Evolutionary conservation across 1,140 invertebrate species (phyloP).

Genomic region (Panonychus citri): DNA sequence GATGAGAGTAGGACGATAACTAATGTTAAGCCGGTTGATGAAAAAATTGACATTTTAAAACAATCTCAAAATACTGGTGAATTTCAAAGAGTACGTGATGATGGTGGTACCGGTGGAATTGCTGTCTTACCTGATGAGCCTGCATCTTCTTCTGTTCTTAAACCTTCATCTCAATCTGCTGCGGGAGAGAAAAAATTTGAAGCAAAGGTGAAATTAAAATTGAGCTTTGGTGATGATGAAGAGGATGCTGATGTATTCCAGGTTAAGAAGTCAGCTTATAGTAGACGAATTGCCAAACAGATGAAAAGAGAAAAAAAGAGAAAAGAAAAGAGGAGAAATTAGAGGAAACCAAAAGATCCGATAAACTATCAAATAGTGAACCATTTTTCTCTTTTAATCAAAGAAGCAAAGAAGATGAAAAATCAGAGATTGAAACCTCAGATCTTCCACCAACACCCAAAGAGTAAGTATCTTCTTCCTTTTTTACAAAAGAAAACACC

Average conservation of each 20-base stretch:
- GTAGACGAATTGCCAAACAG: slow-evolving; percentile 62
- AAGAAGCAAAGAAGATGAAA: too few relatives aligned
- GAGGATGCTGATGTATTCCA: slow-evolving; percentile 38
- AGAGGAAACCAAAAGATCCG: background rate
- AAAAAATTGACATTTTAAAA: background rate
- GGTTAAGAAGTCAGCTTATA: slow-evolving; percentile 80
- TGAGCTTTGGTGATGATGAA: background rate
- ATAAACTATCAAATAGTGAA: too few relatives aligned
- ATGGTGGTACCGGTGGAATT: too few relatives aligned
- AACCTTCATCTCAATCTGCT: too few relatives aligned
- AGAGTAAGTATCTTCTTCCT: background rate
- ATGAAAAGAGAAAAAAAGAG: slow-evolving; percentile 40
- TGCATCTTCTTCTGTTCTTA: too few relatives aligned
- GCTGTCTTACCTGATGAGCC: too few relatives aligned
- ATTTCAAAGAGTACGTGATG: background rate
- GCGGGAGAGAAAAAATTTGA: background rate
- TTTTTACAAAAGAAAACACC: too few relatives aligned
- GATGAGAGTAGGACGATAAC: background rate
- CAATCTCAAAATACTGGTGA: background rate
- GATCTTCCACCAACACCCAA: too few relatives aligned
- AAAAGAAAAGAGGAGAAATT: background rate
- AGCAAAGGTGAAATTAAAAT: background rate
- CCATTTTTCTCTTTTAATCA: background rate
- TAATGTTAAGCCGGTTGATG: too few relatives aligned
- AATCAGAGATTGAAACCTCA: too few relatives aligned